Evolutionary conservation across 53 echinoderm and acorn worm species (phyloP), one percentile per base, ranked within the genome.

Genomic region (Henricia sp.): DNA sequence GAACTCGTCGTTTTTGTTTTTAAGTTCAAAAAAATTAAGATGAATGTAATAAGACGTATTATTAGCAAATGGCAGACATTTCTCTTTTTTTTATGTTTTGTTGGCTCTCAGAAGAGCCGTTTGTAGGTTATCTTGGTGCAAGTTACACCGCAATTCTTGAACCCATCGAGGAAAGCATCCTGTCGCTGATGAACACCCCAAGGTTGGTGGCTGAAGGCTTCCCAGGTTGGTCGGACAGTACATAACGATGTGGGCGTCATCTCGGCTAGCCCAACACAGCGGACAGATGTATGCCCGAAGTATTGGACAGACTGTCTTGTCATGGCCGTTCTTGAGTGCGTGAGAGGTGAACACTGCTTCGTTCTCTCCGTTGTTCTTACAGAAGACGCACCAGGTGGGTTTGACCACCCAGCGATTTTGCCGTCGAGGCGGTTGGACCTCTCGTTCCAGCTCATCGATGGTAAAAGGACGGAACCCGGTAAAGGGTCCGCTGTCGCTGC

Each of bases 221-320:
- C 75, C 75, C 14, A 75, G 75, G 75, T 75, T 75, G 75, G 58
- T 55, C 23, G 75, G 75, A 25, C 75, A 75, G 16, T 75, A 75
- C 75, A 57, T 75, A 58, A 75, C 37, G 2, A 58, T 75, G 58
- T 72, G 85, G 21, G 60, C 85, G 10, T 55, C 55, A 48, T 74
- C 86, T 40, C 74, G 74, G 86, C 60, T 74, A 35, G 32, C 44
- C 60, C 86, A 64, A 85, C 86, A 73, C 25, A 85, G 39, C n/a
- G 86, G 86, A 48, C 86, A 85, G 74, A 58, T 85, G 71, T 74
- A 85, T 26, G 73, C 72, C 34, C 73, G 30, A 10, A 85, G 86
- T 12, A 53, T 85, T 12, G 86, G 86, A 44, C 86, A 85, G 44
- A 64, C 57, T 13, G 64, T 65, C 37, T 64, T 60, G 73, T 59